Conservation (phyloP, 2,113 vertebrate species). For the human region DNA sequence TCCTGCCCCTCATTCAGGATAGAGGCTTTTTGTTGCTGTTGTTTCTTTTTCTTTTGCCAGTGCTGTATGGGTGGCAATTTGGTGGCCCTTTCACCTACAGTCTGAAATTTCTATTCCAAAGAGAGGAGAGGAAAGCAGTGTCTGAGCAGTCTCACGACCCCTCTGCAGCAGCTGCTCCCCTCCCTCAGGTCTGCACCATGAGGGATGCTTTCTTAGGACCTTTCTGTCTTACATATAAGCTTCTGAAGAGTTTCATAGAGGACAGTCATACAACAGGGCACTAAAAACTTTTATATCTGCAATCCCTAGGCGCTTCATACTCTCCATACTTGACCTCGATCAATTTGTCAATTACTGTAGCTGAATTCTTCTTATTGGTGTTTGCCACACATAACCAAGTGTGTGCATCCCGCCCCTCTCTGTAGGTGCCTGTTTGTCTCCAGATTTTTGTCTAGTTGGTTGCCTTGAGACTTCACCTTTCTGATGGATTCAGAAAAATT, state of each 20-base stretch:
- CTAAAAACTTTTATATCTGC: neutral
- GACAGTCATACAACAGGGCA: neutral
- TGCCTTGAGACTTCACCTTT: neutral
- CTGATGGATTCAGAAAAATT: neutral
- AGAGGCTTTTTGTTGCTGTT: no score
- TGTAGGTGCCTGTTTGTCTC: neutral
- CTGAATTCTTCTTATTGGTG: neutral
- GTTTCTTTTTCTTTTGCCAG: no score
- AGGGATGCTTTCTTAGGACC: neutral
- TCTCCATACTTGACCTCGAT: neutral
- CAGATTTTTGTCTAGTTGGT: neutral
- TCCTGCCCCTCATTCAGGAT: no score
- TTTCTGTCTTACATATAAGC: neutral
- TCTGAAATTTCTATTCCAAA: no score
- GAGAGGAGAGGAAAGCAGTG: neutral
- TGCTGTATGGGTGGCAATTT: no score
- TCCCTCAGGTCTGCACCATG: neutral
- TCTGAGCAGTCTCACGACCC: neutral
- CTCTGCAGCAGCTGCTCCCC: neutral
- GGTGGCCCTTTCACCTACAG: no score
- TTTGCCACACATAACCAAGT: neutral
- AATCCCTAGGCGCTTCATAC: neutral
- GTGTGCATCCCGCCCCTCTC: accelerated
- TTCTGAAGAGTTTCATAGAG: neutral
- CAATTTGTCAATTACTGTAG: neutral